Conservation (phyloP, 1,140 invertebrate genomes). For the Calycopis cecrops region DNA sequence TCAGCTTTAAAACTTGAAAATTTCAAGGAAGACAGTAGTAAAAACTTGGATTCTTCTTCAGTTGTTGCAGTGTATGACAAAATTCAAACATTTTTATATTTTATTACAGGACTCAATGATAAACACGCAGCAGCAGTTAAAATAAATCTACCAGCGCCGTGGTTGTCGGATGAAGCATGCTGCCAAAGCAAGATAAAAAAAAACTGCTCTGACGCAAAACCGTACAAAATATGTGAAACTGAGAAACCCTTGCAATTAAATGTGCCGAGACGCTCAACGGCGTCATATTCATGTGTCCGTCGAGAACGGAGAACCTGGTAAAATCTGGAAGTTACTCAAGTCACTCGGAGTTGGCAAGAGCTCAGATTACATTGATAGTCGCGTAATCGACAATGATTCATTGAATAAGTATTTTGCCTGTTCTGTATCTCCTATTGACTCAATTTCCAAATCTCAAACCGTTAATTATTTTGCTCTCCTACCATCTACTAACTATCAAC, state of each 20-base stretch:
- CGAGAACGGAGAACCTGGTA: conserved; percentile 6
- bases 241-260: conserved; percentile 12
- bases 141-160: background rate
- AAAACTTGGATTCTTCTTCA: background rate
- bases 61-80: background rate
- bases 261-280: conserved; percentile 12
- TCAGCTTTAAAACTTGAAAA: background rate
- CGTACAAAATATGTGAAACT: conserved; percentile 2
- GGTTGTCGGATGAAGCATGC: conserved; percentile 7
- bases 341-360: conserved; percentile 1
- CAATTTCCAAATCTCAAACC: no score
- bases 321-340: conserved; percentile 15
- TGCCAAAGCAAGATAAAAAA: conserved; percentile 7
- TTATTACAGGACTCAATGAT: background rate
- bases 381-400: no score
- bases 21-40: background rate
- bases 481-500: no score
- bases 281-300: no score
- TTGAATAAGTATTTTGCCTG: no score
- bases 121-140: background rate
- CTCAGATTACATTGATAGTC: no score
- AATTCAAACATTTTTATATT: background rate
- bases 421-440: no score
- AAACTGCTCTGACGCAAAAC: background rate
- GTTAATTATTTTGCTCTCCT: no score